Percentiles rank a stretch among this genome's conserved stretches.
Conservation (phyloP, 1,140 invertebrate species). For the Chrysoperla carnea region DNA sequence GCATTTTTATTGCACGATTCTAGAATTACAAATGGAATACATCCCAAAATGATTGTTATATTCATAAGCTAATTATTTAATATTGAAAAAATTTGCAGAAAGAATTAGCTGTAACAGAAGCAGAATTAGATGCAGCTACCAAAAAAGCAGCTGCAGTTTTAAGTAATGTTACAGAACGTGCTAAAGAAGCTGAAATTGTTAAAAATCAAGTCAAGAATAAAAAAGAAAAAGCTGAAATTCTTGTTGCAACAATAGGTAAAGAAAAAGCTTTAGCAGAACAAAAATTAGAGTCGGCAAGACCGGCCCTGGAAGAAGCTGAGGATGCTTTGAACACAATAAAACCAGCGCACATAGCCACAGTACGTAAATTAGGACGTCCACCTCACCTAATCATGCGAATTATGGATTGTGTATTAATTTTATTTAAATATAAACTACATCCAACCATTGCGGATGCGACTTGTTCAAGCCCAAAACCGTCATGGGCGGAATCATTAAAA, state of each 20-base stretch:
- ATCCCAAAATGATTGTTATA: too few species aligned
- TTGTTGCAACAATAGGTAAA: constrained; percentile 77
- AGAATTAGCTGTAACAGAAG: constrained; percentile 86
- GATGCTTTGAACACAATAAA: constrained; percentile 92
- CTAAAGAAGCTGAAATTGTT: constrained; percentile 85
- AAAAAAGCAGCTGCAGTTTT: constrained; percentile 77
- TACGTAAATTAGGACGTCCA: constrained; percentile 82
- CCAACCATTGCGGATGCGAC: constrained; percentile 63
- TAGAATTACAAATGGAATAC: too few species aligned
- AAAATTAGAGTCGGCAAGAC: constrained; percentile 80
- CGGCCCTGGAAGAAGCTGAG: constrained; percentile 85
- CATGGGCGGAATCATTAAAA: constrained; percentile 91
- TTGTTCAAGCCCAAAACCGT: constrained; percentile 75
- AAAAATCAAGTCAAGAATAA: constrained; percentile 91
- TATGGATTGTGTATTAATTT: constrained; percentile 89
- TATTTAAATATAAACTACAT: constrained; percentile 79
- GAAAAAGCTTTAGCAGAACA: constrained; percentile 86
- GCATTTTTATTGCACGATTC: too few species aligned
- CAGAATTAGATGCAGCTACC: constrained; percentile 74
- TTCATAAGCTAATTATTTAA: too few species aligned
- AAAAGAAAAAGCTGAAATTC: constrained; percentile 83
- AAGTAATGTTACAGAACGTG: constrained; percentile 74
- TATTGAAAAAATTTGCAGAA: constrained; percentile 19
- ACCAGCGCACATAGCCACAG: constrained; percentile 90
- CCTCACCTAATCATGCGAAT: constrained; percentile 96